Base-by-base conservation (phyloP, 2,888 invertebrate species). In the Pyrrhia umbra region DNA sequence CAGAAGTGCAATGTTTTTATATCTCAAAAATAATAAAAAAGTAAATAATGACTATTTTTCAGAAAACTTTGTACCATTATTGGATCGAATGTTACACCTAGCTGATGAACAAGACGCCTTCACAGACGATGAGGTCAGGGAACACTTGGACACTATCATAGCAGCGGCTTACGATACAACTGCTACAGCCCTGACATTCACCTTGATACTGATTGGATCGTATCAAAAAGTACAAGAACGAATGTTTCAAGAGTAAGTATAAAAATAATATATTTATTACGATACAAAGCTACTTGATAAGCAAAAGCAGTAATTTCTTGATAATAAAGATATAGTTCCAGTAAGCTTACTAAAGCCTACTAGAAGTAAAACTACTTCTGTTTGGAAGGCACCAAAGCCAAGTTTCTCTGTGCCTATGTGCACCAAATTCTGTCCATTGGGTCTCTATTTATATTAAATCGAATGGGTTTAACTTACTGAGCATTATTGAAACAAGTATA, bases 181-280 rank as follows among this genome's bases (percentile, higher is more conserved):
- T n/a, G 27, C 59, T 1, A 15, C 30, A n/a, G 8, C 46, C 0
- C 2, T 67, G 6, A 47, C 34, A 3, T 50, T 25, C 0, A 21
- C 23, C 21, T 30, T 75, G 8, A 5, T 64, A 21, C 1, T 56
- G n/a, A 42, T 74, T 34, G 75, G 75, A 6, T 52, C 70, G 0
- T 9, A 75, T 27, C 46, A 13, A 2, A 46, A 51, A 15, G 39
- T 69, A 0, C 66, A 75, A 49, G 57, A 63, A 9, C 16, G 34
- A 50, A 34, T 74, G 46, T 55, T 27, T 49, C 47, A 63, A 55
- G 75, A 75, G 75, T 75, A 45, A 69, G 65, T 56, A 20, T 15
- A 40, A 56, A 37, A 2, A n/a, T 13, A 46, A 47, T 0, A 13
- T 5, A n/a, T 23, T 23, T 23, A 23, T 6, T 23, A 23, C n/a